Percentiles rank a stretch among this genome's conserved stretches.
These are phyloP conservation scores for Drosophila arizonae DNA, from an alignment of 1,140 invertebrate genomes.

Conservation along the genomic window DNA sequence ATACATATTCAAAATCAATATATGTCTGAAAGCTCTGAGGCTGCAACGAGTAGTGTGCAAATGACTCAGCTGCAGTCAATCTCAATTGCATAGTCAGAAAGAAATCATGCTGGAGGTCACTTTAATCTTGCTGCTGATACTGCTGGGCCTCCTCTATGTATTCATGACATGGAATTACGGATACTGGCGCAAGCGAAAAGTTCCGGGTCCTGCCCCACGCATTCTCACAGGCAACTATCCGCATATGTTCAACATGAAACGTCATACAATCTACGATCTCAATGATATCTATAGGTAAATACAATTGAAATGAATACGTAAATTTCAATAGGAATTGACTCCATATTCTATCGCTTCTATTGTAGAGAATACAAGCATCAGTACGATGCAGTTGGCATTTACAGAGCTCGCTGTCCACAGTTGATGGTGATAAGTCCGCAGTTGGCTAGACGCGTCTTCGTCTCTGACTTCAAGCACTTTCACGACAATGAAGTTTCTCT, in stretches of 20 bases:
- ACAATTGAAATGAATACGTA: not conserved
- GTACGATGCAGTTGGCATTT: conserved; percentile 73
- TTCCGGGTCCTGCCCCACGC: conserved; percentile 68
- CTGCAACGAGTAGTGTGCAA: not conserved
- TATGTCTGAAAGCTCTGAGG: not conserved
- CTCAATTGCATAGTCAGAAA: not conserved
- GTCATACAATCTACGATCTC: conserved; percentile 55
- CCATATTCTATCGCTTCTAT: not conserved
- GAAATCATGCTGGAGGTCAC: conserved; percentile 51
- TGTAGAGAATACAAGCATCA: conserved; percentile 56
- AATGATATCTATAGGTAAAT: conserved; percentile 64
- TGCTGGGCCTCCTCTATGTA: conserved; percentile 56
- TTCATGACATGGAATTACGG: conserved; percentile 76
- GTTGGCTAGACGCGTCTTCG: conserved; percentile 83
- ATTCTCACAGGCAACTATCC: conserved; percentile 72
- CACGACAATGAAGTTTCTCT: conserved; percentile 71
- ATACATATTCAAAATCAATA: not conserved
- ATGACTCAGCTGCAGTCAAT: conserved; percentile 6
- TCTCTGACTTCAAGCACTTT: conserved; percentile 84
- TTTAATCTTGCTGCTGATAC: conserved; percentile 37
- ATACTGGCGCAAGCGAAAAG: conserved; percentile 74
- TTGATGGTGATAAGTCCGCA: conserved; percentile 84
- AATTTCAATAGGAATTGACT: not conserved
- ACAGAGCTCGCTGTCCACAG: conserved; percentile 55
- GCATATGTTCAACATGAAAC: conserved; percentile 53